A percentile compares a stretch with the other conserved stretches of the same genome.
phyloP scores from a whole-genome alignment of 2,888 invertebrate species.

The Junonia oenone region DNA sequence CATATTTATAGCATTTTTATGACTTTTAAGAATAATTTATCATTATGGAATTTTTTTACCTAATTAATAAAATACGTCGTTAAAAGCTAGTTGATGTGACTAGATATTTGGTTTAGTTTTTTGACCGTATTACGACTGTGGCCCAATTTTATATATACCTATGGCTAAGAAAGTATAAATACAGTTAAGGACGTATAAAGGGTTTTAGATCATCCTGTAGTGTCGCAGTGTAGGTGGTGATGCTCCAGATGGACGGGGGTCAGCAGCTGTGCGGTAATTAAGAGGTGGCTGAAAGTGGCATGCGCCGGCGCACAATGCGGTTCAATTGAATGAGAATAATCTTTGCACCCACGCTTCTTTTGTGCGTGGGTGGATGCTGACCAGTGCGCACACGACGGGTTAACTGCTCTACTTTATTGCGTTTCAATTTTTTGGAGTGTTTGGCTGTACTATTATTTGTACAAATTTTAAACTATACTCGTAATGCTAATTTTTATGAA shows the following conservation, averaged over 20 bases:
- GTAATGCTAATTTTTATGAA: too few species aligned
- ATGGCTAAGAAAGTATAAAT: too few species aligned
- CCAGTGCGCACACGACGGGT: conserved; percentile 42
- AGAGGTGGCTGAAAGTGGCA: conserved; percentile 77
- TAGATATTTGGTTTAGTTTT: too few species aligned
- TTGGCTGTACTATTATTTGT: too few species aligned
- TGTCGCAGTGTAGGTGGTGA: conserved; percentile 62
- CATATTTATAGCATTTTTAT: too few species aligned
- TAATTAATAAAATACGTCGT: too few species aligned
- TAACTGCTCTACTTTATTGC: conserved; percentile 51
- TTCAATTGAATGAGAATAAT: conserved; percentile 80
- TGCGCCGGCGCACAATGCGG: conserved; percentile 77
- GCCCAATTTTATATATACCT: too few species aligned
- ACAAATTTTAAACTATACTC: too few species aligned
- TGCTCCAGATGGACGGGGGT: conserved; percentile 74
- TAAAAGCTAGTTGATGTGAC: too few species aligned
- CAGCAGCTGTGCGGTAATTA: conserved; percentile 78
- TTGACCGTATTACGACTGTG: too few species aligned
- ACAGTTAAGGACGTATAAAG: background rate
- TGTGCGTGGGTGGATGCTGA: conserved; percentile 77
- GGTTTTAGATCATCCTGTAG: conserved; percentile 62
- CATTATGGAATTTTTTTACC: too few species aligned
- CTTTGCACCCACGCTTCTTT: conserved; percentile 78
- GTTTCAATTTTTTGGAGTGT: background rate
- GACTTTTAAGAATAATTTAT: too few species aligned